phyloP scores from a whole-genome alignment of 2,113 vertebrate genomes.

The Spilogale gracilis region DNA sequence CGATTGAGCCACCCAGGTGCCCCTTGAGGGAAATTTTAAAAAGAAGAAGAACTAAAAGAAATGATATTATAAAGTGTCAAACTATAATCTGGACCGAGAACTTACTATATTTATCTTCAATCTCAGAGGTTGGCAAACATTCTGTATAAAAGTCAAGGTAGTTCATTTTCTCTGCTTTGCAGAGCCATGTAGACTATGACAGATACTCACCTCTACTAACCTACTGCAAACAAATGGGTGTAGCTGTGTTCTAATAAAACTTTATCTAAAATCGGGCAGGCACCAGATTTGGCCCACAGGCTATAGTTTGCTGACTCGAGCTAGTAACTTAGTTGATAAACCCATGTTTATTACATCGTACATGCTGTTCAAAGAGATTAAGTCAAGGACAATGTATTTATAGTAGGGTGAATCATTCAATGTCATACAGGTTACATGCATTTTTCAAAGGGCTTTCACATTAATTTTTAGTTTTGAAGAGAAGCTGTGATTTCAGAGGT shows the following conservation, averaged over 20 bases:
- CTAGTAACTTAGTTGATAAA: background rate
- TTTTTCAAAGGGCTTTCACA: background rate
- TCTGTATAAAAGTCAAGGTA: background rate
- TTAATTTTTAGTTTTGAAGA: slow-evolving; percentile 50
- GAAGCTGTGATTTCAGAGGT: slow-evolving; percentile 72
- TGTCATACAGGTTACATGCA: background rate
- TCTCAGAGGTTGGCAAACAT: background rate
- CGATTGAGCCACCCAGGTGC: too few species aligned
- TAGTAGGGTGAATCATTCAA: background rate
- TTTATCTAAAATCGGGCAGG: background rate
- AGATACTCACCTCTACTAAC: background rate
- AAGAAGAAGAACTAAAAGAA: background rate
- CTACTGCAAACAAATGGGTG: background rate
- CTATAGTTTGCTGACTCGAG: background rate
- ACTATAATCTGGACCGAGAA: background rate
- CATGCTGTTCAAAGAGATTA: background rate
- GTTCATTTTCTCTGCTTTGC: background rate
- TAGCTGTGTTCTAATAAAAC: background rate
- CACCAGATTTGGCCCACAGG: background rate
- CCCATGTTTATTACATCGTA: background rate
- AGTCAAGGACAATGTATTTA: background rate
- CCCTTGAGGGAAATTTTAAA: background rate
- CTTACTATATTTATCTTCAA: background rate
- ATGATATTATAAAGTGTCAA: background rate
- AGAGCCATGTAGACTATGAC: background rate